These are phyloP conservation scores for Psilopsiagon aurifrons DNA, from an alignment of 2,113 vertebrate genomes.

Conservation along the genomic window DNA sequence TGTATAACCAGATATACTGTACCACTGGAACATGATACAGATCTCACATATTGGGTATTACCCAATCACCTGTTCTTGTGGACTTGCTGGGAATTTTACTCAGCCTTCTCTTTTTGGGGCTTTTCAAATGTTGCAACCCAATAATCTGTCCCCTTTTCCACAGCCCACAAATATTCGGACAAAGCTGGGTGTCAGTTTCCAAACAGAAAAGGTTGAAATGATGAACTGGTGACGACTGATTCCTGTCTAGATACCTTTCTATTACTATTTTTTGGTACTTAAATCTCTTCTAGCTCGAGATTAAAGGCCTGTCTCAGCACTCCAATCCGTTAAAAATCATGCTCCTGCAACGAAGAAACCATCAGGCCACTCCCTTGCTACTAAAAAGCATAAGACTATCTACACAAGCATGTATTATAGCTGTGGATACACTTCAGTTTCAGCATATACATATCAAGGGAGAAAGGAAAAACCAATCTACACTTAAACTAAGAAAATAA, in stretches of 20 bases:
- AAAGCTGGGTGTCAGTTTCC: neutral
- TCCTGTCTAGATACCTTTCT: neutral
- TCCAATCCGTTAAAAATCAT: neutral
- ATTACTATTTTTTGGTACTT: neutral
- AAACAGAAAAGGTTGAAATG: neutral
- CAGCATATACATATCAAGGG: neutral
- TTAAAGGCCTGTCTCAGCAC: neutral
- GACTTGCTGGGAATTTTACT: too few relatives aligned
- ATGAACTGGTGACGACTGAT: neutral
- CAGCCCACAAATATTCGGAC: neutral
- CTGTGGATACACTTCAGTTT: neutral
- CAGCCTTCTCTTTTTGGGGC: too few relatives aligned
- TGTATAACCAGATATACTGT: neutral
- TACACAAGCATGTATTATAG: neutral
- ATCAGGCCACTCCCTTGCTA: neutral
- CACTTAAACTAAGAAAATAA: neutral
- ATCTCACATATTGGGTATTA: too few relatives aligned
- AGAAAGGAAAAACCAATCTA: neutral
- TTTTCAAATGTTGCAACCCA: neutral
- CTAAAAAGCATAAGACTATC: neutral
- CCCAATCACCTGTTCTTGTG: too few relatives aligned
- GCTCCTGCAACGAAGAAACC: neutral
- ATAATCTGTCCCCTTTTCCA: neutral
- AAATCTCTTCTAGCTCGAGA: neutral
- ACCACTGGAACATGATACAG: neutral